A percentile compares a stretch with the other conserved stretches of the same genome.
These are phyloP conservation scores for Dysdera silvatica DNA, from an alignment of 1,140 invertebrate species.

Conservation along the genomic window DNA sequence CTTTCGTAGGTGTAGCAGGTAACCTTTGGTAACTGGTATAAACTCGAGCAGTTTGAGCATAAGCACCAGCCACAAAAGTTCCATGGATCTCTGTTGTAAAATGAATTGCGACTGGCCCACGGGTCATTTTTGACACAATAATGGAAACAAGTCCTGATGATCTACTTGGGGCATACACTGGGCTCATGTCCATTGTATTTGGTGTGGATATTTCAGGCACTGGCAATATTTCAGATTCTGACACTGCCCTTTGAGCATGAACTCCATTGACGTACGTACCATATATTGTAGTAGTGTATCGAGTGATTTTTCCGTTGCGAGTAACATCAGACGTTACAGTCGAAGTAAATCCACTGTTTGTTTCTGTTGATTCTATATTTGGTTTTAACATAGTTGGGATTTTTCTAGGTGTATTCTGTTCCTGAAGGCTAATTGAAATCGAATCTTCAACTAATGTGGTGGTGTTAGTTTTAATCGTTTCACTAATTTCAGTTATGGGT, in stretches of 20 bases:
- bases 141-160: constrained; percentile 45
- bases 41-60: constrained; percentile 59
- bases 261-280: constrained; percentile 44
- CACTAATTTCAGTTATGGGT: neutral
- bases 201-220: neutral
- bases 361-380: neutral
- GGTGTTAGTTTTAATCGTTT: neutral
- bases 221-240: constrained; percentile 18
- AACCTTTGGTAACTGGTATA: constrained; percentile 21
- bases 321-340: constrained; percentile 36
- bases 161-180: constrained; percentile 5
- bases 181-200: neutral
- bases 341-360: neutral
- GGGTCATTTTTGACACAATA: constrained; percentile 57
- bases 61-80: constrained; percentile 75
- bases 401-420: neutral
- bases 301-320: constrained; percentile 39
- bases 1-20: constrained; percentile 2
- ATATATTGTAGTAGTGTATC: constrained; percentile 41
- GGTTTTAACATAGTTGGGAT: neutral
- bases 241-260: constrained; percentile 49
- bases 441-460: neutral
- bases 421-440: neutral
- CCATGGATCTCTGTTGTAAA: constrained; percentile 72
- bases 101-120: constrained; percentile 14